phyloP scores from a whole-genome alignment of 2,113 vertebrate species.

The Prinia subflava region DNA sequence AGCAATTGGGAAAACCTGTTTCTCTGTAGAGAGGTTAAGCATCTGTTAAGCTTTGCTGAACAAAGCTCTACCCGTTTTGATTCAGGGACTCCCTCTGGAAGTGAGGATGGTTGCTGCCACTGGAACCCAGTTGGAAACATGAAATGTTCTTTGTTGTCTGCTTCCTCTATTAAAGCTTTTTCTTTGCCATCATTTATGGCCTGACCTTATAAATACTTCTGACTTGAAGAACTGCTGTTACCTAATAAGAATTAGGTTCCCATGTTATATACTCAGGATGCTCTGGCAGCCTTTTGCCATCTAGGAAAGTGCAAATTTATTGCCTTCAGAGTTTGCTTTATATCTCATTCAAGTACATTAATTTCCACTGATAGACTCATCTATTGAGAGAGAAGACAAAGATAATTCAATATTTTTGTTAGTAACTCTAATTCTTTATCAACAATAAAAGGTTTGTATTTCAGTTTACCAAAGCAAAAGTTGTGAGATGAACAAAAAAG shows the following conservation, averaged over 20 bases:
- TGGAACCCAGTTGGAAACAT: background rate
- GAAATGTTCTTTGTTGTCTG: background rate
- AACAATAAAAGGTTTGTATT: background rate
- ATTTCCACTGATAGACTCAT: background rate
- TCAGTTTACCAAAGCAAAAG: background rate
- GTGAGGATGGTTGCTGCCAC: background rate
- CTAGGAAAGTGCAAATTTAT: background rate
- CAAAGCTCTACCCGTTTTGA: background rate
- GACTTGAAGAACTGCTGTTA: background rate
- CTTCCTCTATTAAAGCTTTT: background rate
- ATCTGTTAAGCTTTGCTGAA: background rate
- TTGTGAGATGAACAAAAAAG: background rate
- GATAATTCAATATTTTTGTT: background rate
- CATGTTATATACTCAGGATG: background rate
- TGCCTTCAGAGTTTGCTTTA: background rate
- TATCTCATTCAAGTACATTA: background rate
- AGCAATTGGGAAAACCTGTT: background rate
- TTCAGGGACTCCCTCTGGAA: background rate
- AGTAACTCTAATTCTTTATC: background rate
- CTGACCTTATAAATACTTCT: background rate
- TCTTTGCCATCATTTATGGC: background rate
- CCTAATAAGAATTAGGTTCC: background rate
- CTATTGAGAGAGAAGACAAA: background rate
- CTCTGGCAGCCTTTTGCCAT: background rate
- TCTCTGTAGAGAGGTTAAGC: background rate